phyloP scores from a whole-genome alignment of 2,797 vertebrate species.

The Philypnodon macrostomus region DNA sequence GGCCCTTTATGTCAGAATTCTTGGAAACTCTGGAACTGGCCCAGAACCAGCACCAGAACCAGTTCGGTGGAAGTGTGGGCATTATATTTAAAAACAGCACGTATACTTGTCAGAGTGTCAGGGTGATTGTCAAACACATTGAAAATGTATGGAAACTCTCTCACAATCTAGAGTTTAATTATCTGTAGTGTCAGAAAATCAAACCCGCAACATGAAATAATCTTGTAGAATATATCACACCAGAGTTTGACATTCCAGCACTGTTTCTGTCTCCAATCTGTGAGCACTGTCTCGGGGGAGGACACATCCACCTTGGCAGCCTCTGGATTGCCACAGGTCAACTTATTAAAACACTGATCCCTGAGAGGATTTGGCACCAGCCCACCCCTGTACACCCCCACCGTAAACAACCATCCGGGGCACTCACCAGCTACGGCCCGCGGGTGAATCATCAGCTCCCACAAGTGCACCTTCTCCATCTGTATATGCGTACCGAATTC shows the following conservation, averaged over 20 bases:
- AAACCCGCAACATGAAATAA: no score
- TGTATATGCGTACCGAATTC: conserved; percentile 2
- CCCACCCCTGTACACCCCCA: neutral
- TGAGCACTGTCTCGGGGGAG: conserved; percentile 39
- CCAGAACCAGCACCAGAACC: no score
- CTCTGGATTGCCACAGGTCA: conserved; percentile 23
- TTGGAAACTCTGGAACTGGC: no score
- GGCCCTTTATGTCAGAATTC: no score
- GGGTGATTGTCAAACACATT: no score
- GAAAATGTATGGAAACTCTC: no score
- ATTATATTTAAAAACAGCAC: no score
- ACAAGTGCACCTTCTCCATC: conserved; percentile 7
- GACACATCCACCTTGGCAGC: conserved; percentile 28
- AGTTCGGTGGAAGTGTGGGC: no score
- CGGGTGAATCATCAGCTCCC: conserved; percentile 46
- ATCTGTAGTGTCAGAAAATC: no score
- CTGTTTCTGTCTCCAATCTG: conserved; percentile 25
- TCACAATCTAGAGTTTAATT: no score
- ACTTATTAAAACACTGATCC: conserved; percentile 48
- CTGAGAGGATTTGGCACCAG: conserved; percentile 4
- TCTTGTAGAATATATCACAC: no score
- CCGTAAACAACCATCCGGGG: conserved; percentile 17
- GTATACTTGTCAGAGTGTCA: no score
- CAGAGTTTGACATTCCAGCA: conserved; percentile 18
- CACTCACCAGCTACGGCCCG: conserved; percentile 16